phyloP scores from a whole-genome alignment of 2,888 invertebrate genomes.

The Catocala sponsa region DNA sequence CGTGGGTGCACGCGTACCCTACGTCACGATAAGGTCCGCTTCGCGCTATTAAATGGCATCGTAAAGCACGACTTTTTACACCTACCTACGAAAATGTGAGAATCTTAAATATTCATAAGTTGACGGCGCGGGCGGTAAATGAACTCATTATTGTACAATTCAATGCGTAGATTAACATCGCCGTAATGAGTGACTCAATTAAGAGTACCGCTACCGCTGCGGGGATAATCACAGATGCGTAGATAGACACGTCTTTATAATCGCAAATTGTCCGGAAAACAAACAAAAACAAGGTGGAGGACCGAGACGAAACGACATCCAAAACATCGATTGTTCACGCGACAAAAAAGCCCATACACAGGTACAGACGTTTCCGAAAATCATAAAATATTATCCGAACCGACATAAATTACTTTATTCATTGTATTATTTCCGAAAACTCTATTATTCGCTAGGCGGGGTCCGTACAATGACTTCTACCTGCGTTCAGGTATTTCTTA shows the following conservation, averaged over 20 bases:
- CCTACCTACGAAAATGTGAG: conserved; percentile 61
- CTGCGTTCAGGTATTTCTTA: conserved; percentile 81
- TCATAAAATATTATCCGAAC: conserved; percentile 75
- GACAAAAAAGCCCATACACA: conserved; percentile 57
- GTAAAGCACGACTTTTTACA: conserved; percentile 67
- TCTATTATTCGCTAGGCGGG: conserved; percentile 83
- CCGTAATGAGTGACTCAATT: conserved; percentile 76
- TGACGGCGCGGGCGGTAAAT: conserved; percentile 72
- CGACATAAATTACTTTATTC: conserved; percentile 84
- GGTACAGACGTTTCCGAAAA: conserved; percentile 79
- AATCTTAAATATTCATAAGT: conserved; percentile 80
- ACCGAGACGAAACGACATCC: conserved; percentile 77
- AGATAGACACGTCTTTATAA: conserved; percentile 68
- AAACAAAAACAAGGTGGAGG: conserved; percentile 77
- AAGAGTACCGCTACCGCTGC: conserved; percentile 59
- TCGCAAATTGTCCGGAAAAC: conserved; percentile 84
- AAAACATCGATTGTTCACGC: conserved; percentile 72
- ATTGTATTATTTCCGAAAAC: conserved; percentile 86
- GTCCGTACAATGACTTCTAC: conserved; percentile 77
- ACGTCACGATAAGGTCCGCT: conserved; percentile 59
- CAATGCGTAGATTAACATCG: conserved; percentile 77
- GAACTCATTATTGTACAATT: conserved; percentile 78
- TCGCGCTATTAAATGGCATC: conserved; percentile 61
- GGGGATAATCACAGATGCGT: conserved; percentile 59
- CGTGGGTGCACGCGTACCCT: conserved; percentile 37